Evolutionary conservation across 2,113 vertebrate species (phyloP).

Genomic region (Perca flavescens): DNA sequence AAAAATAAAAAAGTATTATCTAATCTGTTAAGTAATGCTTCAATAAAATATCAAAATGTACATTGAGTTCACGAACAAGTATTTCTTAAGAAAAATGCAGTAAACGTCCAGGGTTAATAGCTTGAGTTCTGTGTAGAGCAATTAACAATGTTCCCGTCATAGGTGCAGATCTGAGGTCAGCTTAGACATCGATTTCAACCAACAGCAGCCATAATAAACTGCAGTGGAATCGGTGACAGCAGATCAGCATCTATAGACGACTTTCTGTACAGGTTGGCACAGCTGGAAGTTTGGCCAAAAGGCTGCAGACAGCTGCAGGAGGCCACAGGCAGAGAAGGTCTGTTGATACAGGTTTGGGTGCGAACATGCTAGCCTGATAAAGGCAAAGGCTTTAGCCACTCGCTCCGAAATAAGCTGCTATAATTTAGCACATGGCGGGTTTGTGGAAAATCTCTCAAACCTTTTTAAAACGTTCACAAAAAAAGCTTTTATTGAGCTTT

Average conservation of each 20-base stretch:
- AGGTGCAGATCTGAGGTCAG: slow-evolving; percentile 69
- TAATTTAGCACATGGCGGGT: slow-evolving; percentile 34
- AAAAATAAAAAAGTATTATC: slow-evolving; percentile 59
- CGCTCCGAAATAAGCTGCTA: slow-evolving; percentile 48
- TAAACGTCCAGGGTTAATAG: slow-evolving; percentile 73
- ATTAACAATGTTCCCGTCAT: slow-evolving; percentile 51
- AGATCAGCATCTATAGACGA: slow-evolving; percentile 61
- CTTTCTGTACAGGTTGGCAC: slow-evolving; percentile 72
- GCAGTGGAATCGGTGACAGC: slow-evolving; percentile 46
- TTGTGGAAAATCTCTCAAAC: slow-evolving; percentile 42
- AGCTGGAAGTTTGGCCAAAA: slow-evolving; percentile 72
- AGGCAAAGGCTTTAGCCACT: slow-evolving; percentile 66
- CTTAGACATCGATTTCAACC: slow-evolving; percentile 39
- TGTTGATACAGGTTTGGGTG: slow-evolving; percentile 54
- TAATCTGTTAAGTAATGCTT: slow-evolving; percentile 67
- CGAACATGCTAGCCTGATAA: slow-evolving; percentile 68
- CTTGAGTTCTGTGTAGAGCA: slow-evolving; percentile 67
- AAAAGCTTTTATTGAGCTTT: slow-evolving; percentile 53
- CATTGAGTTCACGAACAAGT: slow-evolving; percentile 72
- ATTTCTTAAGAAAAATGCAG: slow-evolving; percentile 74
- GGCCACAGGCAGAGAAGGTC: slow-evolving; percentile 73
- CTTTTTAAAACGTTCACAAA: slow-evolving; percentile 17
- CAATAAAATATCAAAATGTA: slow-evolving; percentile 76
- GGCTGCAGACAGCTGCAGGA: slow-evolving; percentile 66
- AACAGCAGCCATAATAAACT: slow-evolving; percentile 17